Conservation (phyloP, 2,113 vertebrate species). For the Caracal caracal region DNA sequence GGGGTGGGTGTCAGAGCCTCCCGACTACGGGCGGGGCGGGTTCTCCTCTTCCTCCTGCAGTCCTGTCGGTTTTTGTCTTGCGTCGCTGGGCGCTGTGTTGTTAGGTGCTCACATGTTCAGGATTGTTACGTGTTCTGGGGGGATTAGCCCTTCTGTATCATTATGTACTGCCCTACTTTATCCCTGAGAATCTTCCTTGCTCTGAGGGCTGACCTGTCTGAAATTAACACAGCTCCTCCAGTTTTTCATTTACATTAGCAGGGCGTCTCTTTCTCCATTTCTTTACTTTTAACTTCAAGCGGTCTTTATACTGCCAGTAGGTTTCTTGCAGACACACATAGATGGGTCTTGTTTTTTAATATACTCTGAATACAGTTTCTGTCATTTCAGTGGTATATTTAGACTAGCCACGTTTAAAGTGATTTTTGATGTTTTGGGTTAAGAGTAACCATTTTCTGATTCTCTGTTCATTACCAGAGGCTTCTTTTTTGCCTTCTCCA, state of each 20-base stretch:
- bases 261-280: not conserved
- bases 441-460: not conserved
- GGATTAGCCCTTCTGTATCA: not conserved
- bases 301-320: not conserved
- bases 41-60: not conserved
- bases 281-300: not conserved
- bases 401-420: not conserved
- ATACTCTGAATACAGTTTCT: not conserved
- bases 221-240: accelerated
- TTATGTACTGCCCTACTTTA: not conserved
- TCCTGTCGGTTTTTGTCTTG: accelerated
- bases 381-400: not conserved
- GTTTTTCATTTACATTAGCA: accelerated
- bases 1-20: accelerated
- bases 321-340: not conserved
- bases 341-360: not conserved
- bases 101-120: not conserved
- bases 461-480: not conserved
- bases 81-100: not conserved
- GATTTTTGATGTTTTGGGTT: not conserved
- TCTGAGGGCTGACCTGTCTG: not conserved
- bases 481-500: not conserved
- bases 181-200: not conserved
- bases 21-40: accelerated
- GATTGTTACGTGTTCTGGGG: not conserved